phyloP scores from a whole-genome alignment of 1,140 invertebrate genomes.

The Drosophila fuyamai region DNA sequence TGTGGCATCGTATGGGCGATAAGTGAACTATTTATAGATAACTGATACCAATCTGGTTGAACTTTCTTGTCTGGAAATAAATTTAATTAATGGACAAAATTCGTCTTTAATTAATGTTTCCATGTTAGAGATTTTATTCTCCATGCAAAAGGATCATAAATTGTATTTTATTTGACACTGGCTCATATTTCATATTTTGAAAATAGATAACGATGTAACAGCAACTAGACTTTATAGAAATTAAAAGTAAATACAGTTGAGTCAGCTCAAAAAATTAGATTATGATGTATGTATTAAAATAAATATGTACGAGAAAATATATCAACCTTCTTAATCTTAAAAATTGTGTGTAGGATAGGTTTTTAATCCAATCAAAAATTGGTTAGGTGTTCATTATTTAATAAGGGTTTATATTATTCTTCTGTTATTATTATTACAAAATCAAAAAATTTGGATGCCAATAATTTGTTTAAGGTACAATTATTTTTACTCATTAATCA shows the following conservation, averaged over 20 bases:
- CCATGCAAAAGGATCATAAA: slow-evolving; percentile 17
- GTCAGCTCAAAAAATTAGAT: neutral
- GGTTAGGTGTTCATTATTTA: too few species aligned
- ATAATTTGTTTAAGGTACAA: too few species aligned
- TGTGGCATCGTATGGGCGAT: neutral
- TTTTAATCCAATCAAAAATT: too few species aligned
- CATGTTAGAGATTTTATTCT: slow-evolving; percentile 1
- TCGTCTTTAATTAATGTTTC: neutral
- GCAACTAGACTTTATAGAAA: neutral
- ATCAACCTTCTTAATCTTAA: too few species aligned
- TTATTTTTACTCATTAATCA: too few species aligned
- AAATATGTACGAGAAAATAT: too few species aligned
- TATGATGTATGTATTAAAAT: too few species aligned
- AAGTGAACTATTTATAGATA: neutral
- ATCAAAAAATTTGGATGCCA: too few species aligned
- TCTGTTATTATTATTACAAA: too few species aligned
- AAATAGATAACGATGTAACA: neutral
- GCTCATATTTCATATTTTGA: neutral
- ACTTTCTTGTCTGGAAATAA: neutral
- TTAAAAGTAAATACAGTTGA: neutral
- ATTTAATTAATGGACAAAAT: neutral
- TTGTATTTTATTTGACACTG: neutral
- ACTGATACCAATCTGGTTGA: neutral
- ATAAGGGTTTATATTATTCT: too few species aligned
- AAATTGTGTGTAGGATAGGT: too few species aligned